Base-by-base conservation (phyloP, 2,113 vertebrate species). In the Synodontis membranacea region DNA sequence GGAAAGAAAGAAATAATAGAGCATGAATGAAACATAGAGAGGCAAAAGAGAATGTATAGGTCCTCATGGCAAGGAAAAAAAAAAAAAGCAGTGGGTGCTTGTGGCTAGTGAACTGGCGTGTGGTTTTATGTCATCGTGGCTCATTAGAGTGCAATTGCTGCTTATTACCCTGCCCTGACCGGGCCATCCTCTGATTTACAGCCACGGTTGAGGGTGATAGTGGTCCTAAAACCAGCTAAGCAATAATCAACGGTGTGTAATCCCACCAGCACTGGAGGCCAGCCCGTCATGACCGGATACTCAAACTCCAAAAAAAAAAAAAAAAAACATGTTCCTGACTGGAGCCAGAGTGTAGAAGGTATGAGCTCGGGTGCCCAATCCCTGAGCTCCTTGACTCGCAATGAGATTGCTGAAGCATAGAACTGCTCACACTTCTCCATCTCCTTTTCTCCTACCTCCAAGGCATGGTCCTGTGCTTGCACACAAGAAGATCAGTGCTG, bases 111-210 rank as follows among this genome's bases (percentile, higher is more conserved):
- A 75, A 86, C 80, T 81, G 91, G 90, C 92, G 88, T 80, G 91
- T 68, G 84, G 52, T 31, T 80, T 42, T n/a, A 60, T 82, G 83
- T 83, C 90, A 91, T 91, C 72, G 64, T 86, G 83, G 90, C 91
- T 94, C 91, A 94, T 94, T 95, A 93, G 89, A 88, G 86, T 70
- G 83, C 80, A 58, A 92, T 93, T 93, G 93, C 90, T 76, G 89
- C 89, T 93, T 90, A 93, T 93, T 93, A 93, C 56, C 72, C 81
- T 50, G 82, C 88, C 88, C 87, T 90, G 78, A 88, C 84, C 75
- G 88, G 89, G 85, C 84, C 83, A 60, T 85, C 86, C 86, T 42
- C 88, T 91, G 89, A 94, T 92, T 92, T 91, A 93, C 88, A 89
- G 87, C 89, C 70, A 85, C 82, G 80, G 88, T 91, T 88, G 85